These are phyloP conservation scores for Sipha maydis DNA, from an alignment of 2,888 invertebrate genomes.

Conservation along the genomic window DNA sequence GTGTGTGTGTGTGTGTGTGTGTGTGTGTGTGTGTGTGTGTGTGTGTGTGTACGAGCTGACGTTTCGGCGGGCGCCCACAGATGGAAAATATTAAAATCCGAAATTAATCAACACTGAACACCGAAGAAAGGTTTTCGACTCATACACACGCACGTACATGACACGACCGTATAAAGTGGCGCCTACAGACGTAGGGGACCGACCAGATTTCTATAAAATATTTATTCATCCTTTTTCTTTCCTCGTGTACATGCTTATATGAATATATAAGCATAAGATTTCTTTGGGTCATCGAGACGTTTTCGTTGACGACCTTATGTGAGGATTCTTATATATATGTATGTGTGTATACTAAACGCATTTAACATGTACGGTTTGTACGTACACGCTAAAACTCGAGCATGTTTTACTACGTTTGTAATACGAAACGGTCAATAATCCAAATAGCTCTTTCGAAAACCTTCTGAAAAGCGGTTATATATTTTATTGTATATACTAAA, in stretches of 20 bases:
- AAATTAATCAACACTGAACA: constrained; percentile 53
- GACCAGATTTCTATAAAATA: constrained; percentile 29
- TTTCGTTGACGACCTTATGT: neutral
- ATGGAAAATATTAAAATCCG: constrained; percentile 59
- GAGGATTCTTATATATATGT: neutral
- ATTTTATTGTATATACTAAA: neutral
- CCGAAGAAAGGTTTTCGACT: constrained; percentile 33
- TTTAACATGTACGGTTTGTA: neutral
- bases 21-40: neutral
- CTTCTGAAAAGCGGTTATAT: constrained; percentile 23
- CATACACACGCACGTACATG: neutral
- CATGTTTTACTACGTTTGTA: constrained; percentile 12
- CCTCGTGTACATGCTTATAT: neutral
- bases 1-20: neutral
- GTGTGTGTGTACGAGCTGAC: neutral
- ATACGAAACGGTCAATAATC: constrained; percentile 53
- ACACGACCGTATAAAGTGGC: constrained; percentile 28
- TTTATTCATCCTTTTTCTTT: constrained; percentile 11
- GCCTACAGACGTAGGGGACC: constrained; percentile 34
- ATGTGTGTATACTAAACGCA: neutral
- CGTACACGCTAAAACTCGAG: neutral
- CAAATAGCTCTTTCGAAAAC: constrained; percentile 10
- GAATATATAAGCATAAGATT: neutral
- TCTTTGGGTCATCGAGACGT: constrained; percentile 28
- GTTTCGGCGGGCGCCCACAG: constrained; percentile 24